Evolutionary conservation across 2,797 vertebrate genomes (phyloP), one percentile per base, ranked within the genome.

Genomic region (Muraenolepis orangiensis): DNA sequence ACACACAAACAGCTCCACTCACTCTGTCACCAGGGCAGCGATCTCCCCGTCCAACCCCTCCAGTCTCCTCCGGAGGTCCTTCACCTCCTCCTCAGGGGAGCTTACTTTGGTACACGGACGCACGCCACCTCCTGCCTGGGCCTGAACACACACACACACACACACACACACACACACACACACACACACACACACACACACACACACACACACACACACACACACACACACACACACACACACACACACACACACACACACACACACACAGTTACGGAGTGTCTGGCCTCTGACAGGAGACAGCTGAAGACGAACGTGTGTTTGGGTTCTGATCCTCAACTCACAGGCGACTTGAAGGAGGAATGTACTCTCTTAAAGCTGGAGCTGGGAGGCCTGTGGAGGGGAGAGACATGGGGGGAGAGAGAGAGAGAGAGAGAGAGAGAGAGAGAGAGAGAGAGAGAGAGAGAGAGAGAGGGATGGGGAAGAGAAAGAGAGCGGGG

Each of bases 31-130:
- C 51, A 98, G 81, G 14, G 93, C 92, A 72, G 91, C 73, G 30
- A 97, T 96, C 86, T 98, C 95, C 72, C 85, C 74, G 73, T 97
- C 94, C 81, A 98, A 85, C 85, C 89, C 83, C 1, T 90, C 85
- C 12, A 82, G 81, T 51, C 90, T 96, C 79, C 64, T 89, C 83
- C 91, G 92, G 29, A 99, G 91, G 67, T 94, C 94, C 78, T 91
- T 79, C 14, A 95, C 87, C 78, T 97, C 95, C 71, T 81, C 82
- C 23, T 29, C 87, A 72, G 93, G 87, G 64, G 84, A n/a, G n/a
- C n/a, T 85, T 26, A 91, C 84, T 76, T 89, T 82, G 70, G 79
- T 51, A 12, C 73, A 79, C 18, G 76, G 72, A 0, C 66, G 36
- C 57, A 83, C 85, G 57, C 12, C n/a, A n/a, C n/a, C n/a, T n/a